A percentile compares a stretch with the other conserved stretches of the same genome.
These are phyloP conservation scores for Mesopsocus fuscifrons DNA, from an alignment of 2,888 invertebrate genomes.

Conservation along the genomic window DNA sequence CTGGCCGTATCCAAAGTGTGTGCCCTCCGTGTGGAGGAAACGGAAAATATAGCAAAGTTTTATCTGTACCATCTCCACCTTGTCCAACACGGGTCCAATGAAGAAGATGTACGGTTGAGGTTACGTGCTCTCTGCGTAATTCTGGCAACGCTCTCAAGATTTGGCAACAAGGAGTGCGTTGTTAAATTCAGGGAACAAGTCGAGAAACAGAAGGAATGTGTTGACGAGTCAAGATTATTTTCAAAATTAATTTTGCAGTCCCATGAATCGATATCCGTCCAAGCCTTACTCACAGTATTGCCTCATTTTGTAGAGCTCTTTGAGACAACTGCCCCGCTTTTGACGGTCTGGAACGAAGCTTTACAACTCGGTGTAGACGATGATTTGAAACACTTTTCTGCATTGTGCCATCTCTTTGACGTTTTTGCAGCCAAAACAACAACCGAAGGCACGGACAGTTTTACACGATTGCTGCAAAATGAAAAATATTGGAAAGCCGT, in stretches of 20 bases:
- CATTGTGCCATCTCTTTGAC: conserved; percentile 1
- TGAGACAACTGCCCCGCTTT: background rate
- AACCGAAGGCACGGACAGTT: background rate
- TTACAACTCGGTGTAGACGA: background rate
- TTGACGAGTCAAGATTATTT: background rate
- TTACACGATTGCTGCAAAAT: background rate
- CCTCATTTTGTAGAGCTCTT: background rate
- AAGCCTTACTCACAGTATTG: background rate
- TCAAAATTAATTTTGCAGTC: background rate
- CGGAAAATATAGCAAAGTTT: background rate
- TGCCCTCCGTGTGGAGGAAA: background rate
- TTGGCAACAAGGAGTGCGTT: background rate
- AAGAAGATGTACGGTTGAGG: background rate
- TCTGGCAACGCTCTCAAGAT: background rate
- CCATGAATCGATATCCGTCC: background rate
- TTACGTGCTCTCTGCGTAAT: background rate
- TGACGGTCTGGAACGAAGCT: background rate
- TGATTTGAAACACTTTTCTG: background rate
- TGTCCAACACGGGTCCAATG: background rate
- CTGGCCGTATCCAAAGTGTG: background rate
- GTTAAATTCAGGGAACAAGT: background rate
- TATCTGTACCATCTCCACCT: conserved; percentile 5
- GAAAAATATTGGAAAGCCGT: background rate
- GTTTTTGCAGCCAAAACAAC: background rate
- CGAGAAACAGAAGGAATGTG: background rate